Percentiles rank a stretch among this genome's conserved stretches.
Conservation (phyloP, 2,797 vertebrate species). For the Spea hammondii region DNA sequence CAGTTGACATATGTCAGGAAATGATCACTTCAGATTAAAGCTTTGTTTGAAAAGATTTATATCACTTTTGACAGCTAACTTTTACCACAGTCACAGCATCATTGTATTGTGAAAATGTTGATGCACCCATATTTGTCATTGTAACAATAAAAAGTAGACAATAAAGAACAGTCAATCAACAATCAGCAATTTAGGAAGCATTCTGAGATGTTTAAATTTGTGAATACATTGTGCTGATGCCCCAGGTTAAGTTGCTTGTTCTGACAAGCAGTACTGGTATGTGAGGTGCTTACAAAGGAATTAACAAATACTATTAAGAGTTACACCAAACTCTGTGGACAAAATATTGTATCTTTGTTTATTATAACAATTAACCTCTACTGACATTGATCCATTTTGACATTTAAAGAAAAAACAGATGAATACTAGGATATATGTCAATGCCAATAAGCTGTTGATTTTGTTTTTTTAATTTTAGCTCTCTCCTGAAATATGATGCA, state of each 20-base stretch:
- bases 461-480: no score
- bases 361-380: no score
- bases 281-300: conserved; percentile 13
- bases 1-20: no score
- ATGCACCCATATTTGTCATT: neutral
- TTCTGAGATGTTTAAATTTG: conserved; percentile 14
- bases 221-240: neutral
- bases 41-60: no score
- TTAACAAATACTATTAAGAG: neutral
- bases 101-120: neutral
- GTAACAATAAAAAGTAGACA: neutral
- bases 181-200: conserved; percentile 26
- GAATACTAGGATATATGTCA: no score
- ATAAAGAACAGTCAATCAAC: conserved; percentile 22
- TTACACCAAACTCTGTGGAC: conserved; percentile 1
- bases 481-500: no score
- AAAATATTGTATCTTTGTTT: no score
- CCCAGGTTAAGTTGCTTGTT: neutral
- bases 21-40: no score
- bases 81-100: neutral
- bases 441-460: no score
- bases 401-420: no score
- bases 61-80: neutral
- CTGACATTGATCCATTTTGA: no score
- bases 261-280: conserved; percentile 11